Base-by-base conservation (phyloP, 2,113 vertebrate genomes). In the Ciconia maguari region DNA sequence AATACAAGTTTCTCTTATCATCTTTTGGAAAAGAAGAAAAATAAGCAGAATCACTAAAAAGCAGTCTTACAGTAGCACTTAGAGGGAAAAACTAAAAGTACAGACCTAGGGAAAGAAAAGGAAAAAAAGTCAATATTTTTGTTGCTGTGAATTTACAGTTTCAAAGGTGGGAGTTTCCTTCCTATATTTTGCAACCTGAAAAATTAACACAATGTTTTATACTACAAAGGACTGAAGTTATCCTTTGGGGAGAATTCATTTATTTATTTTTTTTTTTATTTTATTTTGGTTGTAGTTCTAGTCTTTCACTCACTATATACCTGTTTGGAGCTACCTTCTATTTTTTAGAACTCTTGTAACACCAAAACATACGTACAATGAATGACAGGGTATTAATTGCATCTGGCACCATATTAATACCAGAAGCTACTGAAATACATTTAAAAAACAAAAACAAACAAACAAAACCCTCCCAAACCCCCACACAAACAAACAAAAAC, bases 401-500 rank as follows among this genome's bases (percentile, higher is more conserved):
- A 30, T 65, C 38, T 92, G 84, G 24, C 46, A 75, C 22, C 60
- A 48, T 61, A 88, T 71, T 64, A 90, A 88, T 52, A 88, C 36
- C 65, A 95, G 87, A 93, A 94, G n/a, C 22, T 78, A 83, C 46
- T 21, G 61, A 96, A 95, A 87, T 46, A 69, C 41, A 83, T 83
- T 94, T 65, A 27, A 30, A 19, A 87, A 76, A 25, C 5, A 24
- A 13, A 51, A 55, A 25, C 3, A 14, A 58, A 32, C 7, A 10
- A 11, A 34, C 34, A 46, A 66, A 44, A 2, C 9, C 15, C 15
- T 13, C 7, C 25, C 21, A 13, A 36, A 68, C 22, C 2, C 3
- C 7, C 6, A 58, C 32, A 41, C 19, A 55, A n/a, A 41, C 17
- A 46, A 58, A 19, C 2, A 30, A 72, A 44, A 6, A 46, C 4